Conservation (phyloP, 1,140 invertebrate species). For the Zaprionus ornatus region DNA sequence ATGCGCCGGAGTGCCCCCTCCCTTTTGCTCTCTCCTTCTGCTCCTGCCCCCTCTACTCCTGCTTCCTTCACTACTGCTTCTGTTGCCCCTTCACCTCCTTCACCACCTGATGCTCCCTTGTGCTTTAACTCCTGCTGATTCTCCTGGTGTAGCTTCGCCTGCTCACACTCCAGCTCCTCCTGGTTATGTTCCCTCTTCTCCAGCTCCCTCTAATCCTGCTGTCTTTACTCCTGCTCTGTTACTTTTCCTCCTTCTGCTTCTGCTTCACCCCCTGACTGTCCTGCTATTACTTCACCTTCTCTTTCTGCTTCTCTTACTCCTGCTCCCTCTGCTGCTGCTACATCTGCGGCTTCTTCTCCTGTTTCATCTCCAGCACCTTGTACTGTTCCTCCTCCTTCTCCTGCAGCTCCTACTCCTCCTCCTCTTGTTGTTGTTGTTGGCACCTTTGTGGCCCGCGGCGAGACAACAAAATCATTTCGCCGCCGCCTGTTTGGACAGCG, state of each 20-base stretch:
- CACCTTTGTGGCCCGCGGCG: constrained; percentile 80
- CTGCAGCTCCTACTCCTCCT: neutral
- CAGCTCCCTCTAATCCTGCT: too few relatives aligned
- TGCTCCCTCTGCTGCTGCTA: neutral
- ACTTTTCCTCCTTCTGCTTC: neutral
- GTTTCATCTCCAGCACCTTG: too few relatives aligned
- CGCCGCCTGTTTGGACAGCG: constrained; percentile 67
- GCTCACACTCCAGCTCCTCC: too few relatives aligned
- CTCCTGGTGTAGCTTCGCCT: too few relatives aligned
- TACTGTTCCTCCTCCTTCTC: neutral
- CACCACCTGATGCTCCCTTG: too few relatives aligned
- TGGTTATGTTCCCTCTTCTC: too few relatives aligned
- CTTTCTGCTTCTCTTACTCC: neutral
- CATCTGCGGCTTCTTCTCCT: neutral
- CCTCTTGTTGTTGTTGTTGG: constrained; percentile 60
- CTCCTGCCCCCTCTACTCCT: neutral
- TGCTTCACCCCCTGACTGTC: too few relatives aligned
- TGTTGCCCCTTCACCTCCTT: too few relatives aligned
- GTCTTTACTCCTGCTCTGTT: too few relatives aligned
- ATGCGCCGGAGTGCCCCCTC: constrained; percentile 41
- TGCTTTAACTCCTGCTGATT: too few relatives aligned
- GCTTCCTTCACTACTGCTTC: constrained; percentile 3
- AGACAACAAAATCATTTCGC: constrained; percentile 83
- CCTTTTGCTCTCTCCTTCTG: neutral
- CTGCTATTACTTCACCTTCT: constrained; percentile 21